Conservation (phyloP, 2,888 invertebrate species). For the Gymnocheta viridis region DNA sequence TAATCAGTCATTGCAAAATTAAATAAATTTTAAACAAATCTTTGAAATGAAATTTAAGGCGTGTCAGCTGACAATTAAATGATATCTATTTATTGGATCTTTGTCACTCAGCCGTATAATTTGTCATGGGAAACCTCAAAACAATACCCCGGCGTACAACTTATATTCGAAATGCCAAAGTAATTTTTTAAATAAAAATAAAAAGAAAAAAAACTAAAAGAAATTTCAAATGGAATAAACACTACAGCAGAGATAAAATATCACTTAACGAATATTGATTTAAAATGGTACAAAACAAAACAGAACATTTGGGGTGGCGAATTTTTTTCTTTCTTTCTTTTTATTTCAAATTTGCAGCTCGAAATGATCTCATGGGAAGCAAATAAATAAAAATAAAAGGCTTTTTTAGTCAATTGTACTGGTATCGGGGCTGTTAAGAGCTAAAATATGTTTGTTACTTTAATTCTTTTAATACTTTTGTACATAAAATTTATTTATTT, state of each 20-base stretch:
- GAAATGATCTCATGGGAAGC: conserved; percentile 60
- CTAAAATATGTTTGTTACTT: not conserved
- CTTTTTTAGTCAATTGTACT: not conserved
- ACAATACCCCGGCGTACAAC: conserved; percentile 40
- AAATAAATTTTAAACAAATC: conserved; percentile 24
- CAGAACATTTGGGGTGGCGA: conserved; percentile 48
- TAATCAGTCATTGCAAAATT: conserved; percentile 17
- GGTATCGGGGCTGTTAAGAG: not conserved
- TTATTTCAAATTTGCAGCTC: not conserved
- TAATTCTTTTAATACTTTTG: not conserved
- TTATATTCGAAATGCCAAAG: conserved; percentile 25
- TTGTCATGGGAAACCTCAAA: conserved; percentile 67
- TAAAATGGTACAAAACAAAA: not conserved
- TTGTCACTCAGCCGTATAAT: conserved; percentile 31
- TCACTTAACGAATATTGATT: conserved; percentile 46
- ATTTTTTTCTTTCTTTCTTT: not conserved
- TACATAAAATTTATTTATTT: conserved; percentile 1
- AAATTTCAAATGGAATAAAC: not conserved
- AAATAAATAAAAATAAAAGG: conserved; percentile 4
- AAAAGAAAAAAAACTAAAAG: not conserved
- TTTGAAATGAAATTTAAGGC: conserved; percentile 23
- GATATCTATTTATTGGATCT: conserved; percentile 18
- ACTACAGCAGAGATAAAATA: conserved; percentile 33
- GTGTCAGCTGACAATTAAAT: conserved; percentile 44
- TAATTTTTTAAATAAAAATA: not conserved